Evolutionary conservation across 2,113 vertebrate species (phyloP).

Genomic region (Hydrolagus affinis): DNA sequence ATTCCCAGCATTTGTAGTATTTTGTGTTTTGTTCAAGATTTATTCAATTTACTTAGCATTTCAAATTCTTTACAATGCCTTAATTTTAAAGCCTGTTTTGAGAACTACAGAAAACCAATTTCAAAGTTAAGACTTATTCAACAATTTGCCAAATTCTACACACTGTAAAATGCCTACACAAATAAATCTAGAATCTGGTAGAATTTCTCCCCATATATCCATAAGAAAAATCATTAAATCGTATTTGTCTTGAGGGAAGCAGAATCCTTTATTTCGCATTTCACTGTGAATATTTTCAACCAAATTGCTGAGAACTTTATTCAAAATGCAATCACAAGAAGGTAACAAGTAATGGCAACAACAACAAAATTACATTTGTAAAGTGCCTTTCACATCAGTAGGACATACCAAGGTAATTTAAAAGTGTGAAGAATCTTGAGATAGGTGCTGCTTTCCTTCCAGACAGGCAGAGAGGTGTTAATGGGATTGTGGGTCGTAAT

Average conservation of each 20-base stretch:
- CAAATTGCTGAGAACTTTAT: not conserved
- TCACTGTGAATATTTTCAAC: not conserved
- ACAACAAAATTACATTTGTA: too few species aligned
- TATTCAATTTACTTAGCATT: too few species aligned
- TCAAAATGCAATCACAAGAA: not conserved
- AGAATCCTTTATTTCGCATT: not conserved
- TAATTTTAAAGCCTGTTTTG: too few species aligned
- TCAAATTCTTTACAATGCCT: too few species aligned
- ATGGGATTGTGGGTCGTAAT: not conserved
- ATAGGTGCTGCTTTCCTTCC: not conserved
- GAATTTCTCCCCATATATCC: not conserved
- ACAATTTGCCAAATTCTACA: too few species aligned
- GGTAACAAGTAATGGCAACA: not conserved
- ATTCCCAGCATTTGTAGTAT: too few species aligned
- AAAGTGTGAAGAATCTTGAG: not conserved
- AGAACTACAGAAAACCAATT: too few species aligned
- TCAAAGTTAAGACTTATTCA: too few species aligned
- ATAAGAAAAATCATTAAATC: not conserved
- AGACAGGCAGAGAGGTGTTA: not conserved
- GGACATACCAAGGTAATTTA: too few species aligned
- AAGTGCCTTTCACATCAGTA: too few species aligned
- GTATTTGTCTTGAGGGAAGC: not conserved
- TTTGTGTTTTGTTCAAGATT: too few species aligned
- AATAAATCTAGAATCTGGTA: not conserved
- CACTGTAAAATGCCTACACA: too few species aligned